Base-by-base conservation (phyloP, 1,140 invertebrate species). In the Brachionus rubens region DNA sequence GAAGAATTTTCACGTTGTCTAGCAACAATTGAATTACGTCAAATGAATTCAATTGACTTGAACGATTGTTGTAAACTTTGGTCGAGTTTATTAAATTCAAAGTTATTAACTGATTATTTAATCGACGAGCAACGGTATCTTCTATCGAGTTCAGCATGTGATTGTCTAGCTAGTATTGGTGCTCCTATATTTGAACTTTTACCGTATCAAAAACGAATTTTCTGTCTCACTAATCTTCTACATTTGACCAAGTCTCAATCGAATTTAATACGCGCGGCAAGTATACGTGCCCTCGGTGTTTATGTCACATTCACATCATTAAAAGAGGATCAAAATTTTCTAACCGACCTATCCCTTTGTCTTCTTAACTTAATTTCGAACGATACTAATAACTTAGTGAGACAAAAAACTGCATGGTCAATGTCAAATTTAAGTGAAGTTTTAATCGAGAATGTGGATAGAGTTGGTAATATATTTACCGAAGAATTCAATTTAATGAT, bases 41-140 rank as follows among this genome's bases (percentile, higher is more conserved):
- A 72, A 54, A 48, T 72, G 36, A 72, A 36, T 26, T 48, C 30
- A 26, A 72, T 72, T 14, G 68, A 72, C n/a, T 54, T 72, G n/a
- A 72, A 72, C n/a, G 68, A 72, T 41, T 72, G 46, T 30, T 72
- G 68, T 72, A 72, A 72, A 72, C 21, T 72, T 21, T 72, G 68
- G 68, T 72, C 68, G 9, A 50, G 14, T 4, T 41, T 72, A 41
- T 40, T 72, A 2, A 54, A 24, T 54, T 72, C 68, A 33, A 72
- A 33, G 36, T 26, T 72, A 21, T 10, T 72, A 19, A 48, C 46
- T 50, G 68, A 72, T 6, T 36, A 50, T 50, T 24, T 72, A 6
- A 33, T 72, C 19, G 68, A 72, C 24, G 68, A 72, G 24, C 68
- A 72, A 40, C 43, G 68, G 3, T 72, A 72, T 54, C n/a, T 72